Percentiles rank a stretch among this genome's conserved stretches.
These are phyloP conservation scores for Botrylloides violaceus DNA, from an alignment of 23 tunicate species.

Conservation along the genomic window DNA sequence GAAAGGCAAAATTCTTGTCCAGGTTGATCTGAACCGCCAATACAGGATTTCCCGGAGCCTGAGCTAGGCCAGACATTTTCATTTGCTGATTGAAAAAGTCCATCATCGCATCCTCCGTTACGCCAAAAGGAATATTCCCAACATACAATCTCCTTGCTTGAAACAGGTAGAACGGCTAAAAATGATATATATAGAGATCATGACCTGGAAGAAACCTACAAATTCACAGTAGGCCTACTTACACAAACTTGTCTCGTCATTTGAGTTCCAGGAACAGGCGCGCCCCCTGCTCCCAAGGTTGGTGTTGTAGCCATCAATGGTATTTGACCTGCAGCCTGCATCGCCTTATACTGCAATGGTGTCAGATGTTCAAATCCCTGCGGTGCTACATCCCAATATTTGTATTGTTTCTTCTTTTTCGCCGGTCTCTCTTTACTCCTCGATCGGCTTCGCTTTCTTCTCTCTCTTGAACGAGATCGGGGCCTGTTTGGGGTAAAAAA, in stretches of 20 bases:
- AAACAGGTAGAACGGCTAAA: constrained; percentile 20
- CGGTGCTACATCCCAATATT: constrained; percentile 96
- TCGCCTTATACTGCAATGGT: constrained; percentile 89
- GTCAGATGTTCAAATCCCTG: constrained; percentile 92
- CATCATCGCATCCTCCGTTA: constrained; percentile 98
- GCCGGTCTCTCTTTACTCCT: neutral
- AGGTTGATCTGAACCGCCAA: constrained; percentile 91
- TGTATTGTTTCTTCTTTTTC: constrained; percentile 32
- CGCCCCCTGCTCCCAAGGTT: constrained; percentile 25
- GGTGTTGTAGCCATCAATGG: constrained; percentile 76
- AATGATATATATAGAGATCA: too few species aligned
- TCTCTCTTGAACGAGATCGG: constrained; percentile 62
- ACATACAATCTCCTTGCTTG: constrained; percentile 89
- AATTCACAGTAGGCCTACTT: neutral
- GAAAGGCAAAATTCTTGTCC: constrained; percentile 97
- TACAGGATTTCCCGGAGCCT: constrained; percentile 94
- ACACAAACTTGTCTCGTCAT: constrained; percentile 56
- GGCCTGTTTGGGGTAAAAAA: constrained; percentile 90
- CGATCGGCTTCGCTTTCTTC: constrained; percentile 35
- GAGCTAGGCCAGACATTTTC: constrained; percentile 81
- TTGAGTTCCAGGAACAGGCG: constrained; percentile 46
- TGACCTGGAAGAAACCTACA: too few species aligned
- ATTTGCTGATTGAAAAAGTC: constrained; percentile 95
- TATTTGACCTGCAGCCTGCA: constrained; percentile 99
- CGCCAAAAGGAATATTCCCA: constrained; percentile 95